A percentile compares a stretch with the other conserved stretches of the same genome.
phyloP scores from a whole-genome alignment of 1,140 invertebrate species.

The Drosophila ananassae region DNA sequence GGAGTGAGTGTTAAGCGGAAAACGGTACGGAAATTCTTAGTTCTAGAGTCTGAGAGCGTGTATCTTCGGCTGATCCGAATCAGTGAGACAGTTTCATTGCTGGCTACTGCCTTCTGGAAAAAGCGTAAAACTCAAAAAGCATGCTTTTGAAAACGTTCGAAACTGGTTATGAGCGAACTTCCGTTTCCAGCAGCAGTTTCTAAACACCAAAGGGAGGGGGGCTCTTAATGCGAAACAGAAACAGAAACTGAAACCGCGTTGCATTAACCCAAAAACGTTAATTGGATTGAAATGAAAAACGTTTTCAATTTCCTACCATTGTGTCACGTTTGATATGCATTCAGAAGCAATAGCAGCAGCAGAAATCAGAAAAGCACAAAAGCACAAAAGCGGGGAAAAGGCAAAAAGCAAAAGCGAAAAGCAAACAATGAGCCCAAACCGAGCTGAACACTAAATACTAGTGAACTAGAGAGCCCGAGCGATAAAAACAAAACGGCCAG shows the following conservation, averaged over 20 bases:
- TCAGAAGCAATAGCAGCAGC: constrained; percentile 25
- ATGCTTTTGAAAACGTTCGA: constrained; percentile 23
- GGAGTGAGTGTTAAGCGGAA: constrained; percentile 75
- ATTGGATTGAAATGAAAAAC: constrained; percentile 81
- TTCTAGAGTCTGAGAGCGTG: neutral
- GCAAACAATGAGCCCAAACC: constrained; percentile 12
- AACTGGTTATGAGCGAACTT: constrained; percentile 36
- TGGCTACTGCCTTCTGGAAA: neutral
- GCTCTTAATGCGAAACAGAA: neutral
- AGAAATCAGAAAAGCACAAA: constrained; percentile 7
- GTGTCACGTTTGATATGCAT: constrained; percentile 78
- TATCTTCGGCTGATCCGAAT: no score
- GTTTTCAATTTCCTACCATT: constrained; percentile 80
- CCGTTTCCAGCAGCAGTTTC: constrained; percentile 16
- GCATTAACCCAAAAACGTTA: constrained; percentile 83
- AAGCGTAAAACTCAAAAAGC: no score
- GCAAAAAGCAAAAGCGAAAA: neutral
- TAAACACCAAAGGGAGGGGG: neutral
- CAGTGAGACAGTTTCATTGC: no score
- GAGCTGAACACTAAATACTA: neutral
- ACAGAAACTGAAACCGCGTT: constrained; percentile 28
- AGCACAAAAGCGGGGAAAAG: constrained; percentile 8
- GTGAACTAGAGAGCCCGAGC: neutral
- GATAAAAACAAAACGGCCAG: constrained; percentile 2
- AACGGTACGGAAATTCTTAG: constrained; percentile 55